Evolutionary conservation across 2,797 vertebrate genomes (phyloP).

Genomic region (Neomorphus geoffroyi): DNA sequence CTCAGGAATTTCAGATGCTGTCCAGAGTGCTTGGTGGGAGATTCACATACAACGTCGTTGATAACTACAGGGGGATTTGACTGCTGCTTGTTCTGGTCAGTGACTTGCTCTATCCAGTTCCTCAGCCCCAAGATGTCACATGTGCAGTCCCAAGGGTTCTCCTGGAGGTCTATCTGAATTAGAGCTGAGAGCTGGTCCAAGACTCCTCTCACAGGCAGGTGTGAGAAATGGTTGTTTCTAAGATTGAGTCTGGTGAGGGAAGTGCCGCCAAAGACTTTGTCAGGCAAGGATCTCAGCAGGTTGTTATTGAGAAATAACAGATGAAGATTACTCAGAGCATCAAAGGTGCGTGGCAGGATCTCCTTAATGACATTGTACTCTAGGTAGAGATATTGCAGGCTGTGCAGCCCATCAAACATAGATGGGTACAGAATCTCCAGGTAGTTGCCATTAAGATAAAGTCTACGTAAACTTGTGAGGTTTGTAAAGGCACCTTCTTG

Average conservation of each 20-base stretch:
- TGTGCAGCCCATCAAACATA: constrained; percentile 91
- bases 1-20: constrained; percentile 91
- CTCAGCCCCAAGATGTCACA: constrained; percentile 94
- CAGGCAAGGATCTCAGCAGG: constrained; percentile 88
- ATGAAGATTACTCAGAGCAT: constrained; percentile 90
- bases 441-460: constrained; percentile 98
- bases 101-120: constrained; percentile 92
- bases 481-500: constrained; percentile 96
- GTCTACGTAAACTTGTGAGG: constrained; percentile 91
- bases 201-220: constrained; percentile 90
- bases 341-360: constrained; percentile 91
- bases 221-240: constrained; percentile 95
- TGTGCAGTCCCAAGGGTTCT: constrained; percentile 98
- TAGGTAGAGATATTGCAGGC: constrained; percentile 96
- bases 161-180: constrained; percentile 97
- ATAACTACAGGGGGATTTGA: constrained; percentile 91
- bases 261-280: constrained; percentile 90
- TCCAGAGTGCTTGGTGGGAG: constrained; percentile 90
- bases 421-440: constrained; percentile 91
- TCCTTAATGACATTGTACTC: constrained; percentile 99
- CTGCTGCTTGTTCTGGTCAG: constrained; percentile 68
- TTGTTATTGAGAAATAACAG: constrained; percentile 98
- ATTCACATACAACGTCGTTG: constrained; percentile 95
- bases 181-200: constrained; percentile 94
- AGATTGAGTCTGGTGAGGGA: constrained; percentile 95